Evolutionary conservation across 2,888 invertebrate genomes (phyloP), one percentile per base, ranked within the genome.

Genomic region (Microchrysa polita): DNA sequence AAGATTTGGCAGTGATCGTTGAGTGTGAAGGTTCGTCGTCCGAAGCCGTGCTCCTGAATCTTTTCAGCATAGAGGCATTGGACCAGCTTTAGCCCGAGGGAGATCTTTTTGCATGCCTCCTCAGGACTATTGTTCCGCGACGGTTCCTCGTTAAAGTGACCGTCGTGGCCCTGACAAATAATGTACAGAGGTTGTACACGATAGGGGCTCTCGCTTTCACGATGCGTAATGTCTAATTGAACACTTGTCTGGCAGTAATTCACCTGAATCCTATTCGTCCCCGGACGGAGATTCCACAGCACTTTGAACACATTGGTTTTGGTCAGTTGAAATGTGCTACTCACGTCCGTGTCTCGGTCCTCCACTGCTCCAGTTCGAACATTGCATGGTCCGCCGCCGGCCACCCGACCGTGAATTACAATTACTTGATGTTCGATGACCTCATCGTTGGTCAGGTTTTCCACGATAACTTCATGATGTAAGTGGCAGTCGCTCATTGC

Each of bases 41-140:
- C 91, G 72, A 92, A 88, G 12, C 92, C 92, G 78, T 91, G 90
- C 82, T 95, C 93, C 77, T 89, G 88, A 23, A 97, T 85, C 83
- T 95, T 96, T 83, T 97, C 95, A 0, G 95, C 95, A 76, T 93
- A 92, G 77, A 97, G 86, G 74, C 92, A 90, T 85, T 97, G 97
- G 75, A 97, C 89, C 67, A 97, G 86, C 80, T 93, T 90, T 12
- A 93, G 88, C 61, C 93, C 92, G 5, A 95, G 84, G 72, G 90
- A 87, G 79, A 97, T 93, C 79, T 93, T 88, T 44, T 88, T 86
- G 78, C 91, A 91, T 18, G 94, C 95, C 83, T 91, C 91, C 81
- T 91, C 88, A 87, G 79, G 81, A 78, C 61, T 67, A 78, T 85
- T 86, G 59, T 86, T 83, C 78, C 86, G 83, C 18, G 80, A 80